phyloP scores from a whole-genome alignment of 2,888 invertebrate species.

The Pristionchus arcanus region DNA sequence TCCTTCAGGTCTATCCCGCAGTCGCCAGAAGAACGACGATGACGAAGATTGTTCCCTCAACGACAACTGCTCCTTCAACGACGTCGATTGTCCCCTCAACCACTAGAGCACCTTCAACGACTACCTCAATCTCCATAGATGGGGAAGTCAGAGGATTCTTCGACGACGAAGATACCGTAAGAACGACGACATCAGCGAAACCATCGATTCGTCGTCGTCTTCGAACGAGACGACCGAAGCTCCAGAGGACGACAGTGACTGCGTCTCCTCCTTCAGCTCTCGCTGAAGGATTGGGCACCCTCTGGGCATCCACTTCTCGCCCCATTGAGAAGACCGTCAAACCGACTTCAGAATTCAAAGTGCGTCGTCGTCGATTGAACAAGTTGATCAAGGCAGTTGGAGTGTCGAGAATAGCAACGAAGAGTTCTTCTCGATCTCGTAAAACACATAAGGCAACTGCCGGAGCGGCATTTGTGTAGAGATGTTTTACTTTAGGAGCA shows the following conservation, averaged over 20 bases:
- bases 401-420: background rate
- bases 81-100: background rate
- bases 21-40: background rate
- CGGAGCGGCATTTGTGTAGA: background rate
- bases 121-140: background rate
- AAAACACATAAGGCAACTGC: background rate
- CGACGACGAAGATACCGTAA: background rate
- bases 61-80: background rate
- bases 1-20: constrained; percentile 38
- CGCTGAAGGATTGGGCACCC: background rate
- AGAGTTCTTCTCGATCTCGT: background rate
- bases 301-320: constrained; percentile 22
- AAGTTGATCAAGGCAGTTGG: background rate
- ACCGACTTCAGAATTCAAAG: background rate
- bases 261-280: background rate
- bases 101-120: background rate
- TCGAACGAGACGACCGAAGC: background rate
- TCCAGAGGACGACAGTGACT: constrained; percentile 22
- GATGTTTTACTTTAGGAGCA: background rate
- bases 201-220: constrained; percentile 12
- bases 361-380: background rate
- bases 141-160: background rate
- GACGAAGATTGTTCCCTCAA: background rate
- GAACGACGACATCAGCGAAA: background rate
- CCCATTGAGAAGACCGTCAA: constrained; percentile 10